These are phyloP conservation scores for Megalopta genalis DNA, from an alignment of 1,140 invertebrate genomes.

Conservation along the genomic window DNA sequence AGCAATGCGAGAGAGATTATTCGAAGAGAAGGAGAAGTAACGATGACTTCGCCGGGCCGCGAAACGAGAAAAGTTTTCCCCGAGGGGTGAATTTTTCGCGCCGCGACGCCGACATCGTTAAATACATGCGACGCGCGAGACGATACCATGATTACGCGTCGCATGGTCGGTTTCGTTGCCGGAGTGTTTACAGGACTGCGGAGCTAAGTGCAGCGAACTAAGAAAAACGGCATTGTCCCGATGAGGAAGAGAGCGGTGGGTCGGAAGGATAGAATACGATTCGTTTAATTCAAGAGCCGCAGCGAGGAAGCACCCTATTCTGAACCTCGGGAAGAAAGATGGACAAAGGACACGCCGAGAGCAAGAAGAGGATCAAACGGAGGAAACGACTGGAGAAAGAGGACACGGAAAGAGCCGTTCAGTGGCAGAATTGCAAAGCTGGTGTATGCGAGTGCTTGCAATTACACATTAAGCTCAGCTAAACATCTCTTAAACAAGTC, in stretches of 20 bases:
- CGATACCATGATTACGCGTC: constrained; percentile 33
- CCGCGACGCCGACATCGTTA: background rate
- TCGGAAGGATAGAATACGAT: background rate
- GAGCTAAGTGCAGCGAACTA: background rate
- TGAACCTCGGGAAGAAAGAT: background rate
- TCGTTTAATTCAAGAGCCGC: constrained; percentile 16
- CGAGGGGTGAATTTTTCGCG: background rate
- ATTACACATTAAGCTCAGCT: constrained; percentile 70
- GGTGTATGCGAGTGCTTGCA: constrained; percentile 55
- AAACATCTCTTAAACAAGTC: constrained; percentile 71
- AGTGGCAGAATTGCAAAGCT: background rate
- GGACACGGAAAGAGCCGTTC: background rate
- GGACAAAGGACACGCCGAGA: background rate
- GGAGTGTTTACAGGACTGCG: background rate
- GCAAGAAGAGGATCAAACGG: background rate
- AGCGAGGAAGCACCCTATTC: background rate
- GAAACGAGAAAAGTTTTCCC: constrained; percentile 36
- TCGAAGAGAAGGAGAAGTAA: background rate
- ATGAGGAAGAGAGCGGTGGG: background rate
- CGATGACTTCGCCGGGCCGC: background rate
- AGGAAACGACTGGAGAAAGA: background rate
- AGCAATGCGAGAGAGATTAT: background rate
- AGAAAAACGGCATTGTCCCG: background rate
- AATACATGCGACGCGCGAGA: background rate
- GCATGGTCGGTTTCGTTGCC: background rate